Conservation (phyloP, 1,140 invertebrate genomes). For the Radopholus similis region DNA sequence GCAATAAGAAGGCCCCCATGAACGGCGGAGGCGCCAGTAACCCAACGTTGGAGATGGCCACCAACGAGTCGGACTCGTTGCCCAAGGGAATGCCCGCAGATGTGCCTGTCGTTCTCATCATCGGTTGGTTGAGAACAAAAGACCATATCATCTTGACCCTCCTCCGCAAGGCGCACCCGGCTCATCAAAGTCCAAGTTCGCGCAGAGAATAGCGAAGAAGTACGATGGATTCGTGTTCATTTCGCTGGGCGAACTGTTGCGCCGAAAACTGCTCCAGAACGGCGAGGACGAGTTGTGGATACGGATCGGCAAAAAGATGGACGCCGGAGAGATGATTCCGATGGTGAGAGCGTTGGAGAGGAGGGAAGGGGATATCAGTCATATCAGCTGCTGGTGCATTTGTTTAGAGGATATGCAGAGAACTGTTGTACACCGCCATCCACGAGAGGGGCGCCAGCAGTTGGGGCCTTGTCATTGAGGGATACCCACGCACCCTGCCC, state of each 20-base stretch:
- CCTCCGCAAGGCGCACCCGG: slow-evolving; percentile 47
- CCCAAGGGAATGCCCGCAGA: slow-evolving; percentile 48
- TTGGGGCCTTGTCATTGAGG: slow-evolving; percentile 59
- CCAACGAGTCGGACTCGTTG: slow-evolving; percentile 18
- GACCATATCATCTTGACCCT: background rate
- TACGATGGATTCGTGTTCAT: slow-evolving; percentile 57
- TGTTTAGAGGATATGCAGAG: slow-evolving; percentile 54
- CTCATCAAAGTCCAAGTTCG: slow-evolving; percentile 49
- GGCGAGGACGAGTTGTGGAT: slow-evolving; percentile 54
- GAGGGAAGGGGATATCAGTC: background rate
- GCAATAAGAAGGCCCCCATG: no score
- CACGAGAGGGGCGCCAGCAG: slow-evolving; percentile 35
- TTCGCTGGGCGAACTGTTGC: slow-evolving; percentile 52
- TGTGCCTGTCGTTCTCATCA: slow-evolving; percentile 51
- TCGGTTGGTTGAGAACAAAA: slow-evolving; percentile 26
- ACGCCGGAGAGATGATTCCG: slow-evolving; percentile 50
- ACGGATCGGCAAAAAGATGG: slow-evolving; percentile 52
- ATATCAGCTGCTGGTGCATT: background rate
- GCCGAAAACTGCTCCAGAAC: slow-evolving; percentile 49
- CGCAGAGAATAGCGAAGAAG: slow-evolving; percentile 50
- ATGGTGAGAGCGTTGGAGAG: slow-evolving; percentile 24
- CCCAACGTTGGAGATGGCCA: no score
- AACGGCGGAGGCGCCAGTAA: no score
- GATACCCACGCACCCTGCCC: slow-evolving; percentile 49
- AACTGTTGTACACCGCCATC: slow-evolving; percentile 51